phyloP scores from a whole-genome alignment of 1,140 invertebrate genomes.

The Brachionus rubens region DNA sequence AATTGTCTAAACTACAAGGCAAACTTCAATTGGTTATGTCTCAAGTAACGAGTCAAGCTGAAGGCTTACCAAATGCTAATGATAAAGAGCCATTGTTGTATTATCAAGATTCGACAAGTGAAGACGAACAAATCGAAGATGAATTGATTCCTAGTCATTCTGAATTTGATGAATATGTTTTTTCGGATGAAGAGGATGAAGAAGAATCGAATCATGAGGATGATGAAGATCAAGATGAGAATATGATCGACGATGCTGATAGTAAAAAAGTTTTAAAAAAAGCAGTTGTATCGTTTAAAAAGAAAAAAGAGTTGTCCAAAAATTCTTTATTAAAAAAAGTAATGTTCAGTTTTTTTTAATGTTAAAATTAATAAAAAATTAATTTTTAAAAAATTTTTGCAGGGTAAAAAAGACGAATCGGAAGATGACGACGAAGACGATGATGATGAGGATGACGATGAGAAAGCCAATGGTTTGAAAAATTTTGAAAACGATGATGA shows the following conservation, averaged over 20 bases:
- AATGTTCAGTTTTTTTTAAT: neutral
- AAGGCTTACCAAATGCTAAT: conserved; percentile 1
- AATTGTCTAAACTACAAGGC: conserved; percentile 53
- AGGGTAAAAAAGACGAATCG: conserved; percentile 20
- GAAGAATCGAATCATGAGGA: conserved; percentile 44
- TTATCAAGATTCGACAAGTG: conserved; percentile 38
- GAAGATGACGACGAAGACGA: conserved; percentile 47
- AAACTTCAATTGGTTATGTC: conserved; percentile 55
- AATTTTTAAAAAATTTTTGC: neutral
- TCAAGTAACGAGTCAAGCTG: conserved; percentile 50
- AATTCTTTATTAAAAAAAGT: conserved; percentile 27
- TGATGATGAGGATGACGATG: conserved; percentile 47
- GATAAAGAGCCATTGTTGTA: conserved; percentile 3
- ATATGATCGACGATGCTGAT: neutral
- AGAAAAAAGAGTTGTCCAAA: conserved; percentile 3
- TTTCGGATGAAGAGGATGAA: conserved; percentile 46
- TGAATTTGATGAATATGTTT: conserved; percentile 46
- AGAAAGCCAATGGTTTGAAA: conserved; percentile 45
- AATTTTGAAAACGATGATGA: conserved; percentile 48
- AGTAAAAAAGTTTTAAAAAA: conserved; percentile 16
- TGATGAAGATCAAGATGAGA: conserved; percentile 29
- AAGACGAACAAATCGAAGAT: conserved; percentile 44
- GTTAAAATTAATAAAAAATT: neutral
- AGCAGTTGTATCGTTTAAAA: conserved; percentile 2
- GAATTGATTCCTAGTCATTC: conserved; percentile 45